Evolutionary conservation across 2,113 vertebrate species (phyloP).

Genomic region (Cathartes aura): DNA sequence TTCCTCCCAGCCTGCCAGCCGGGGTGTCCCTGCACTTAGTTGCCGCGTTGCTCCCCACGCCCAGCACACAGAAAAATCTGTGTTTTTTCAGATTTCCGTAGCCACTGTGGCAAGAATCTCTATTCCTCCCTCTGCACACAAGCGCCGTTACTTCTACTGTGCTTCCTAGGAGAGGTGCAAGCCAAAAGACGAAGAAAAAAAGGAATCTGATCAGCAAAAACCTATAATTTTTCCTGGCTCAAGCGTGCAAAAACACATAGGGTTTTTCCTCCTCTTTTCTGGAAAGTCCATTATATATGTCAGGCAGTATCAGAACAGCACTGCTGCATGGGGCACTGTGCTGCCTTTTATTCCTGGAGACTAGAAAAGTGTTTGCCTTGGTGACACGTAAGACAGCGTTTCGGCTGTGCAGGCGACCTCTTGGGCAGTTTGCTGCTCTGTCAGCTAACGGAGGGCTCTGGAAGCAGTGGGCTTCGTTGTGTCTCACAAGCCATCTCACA

Average conservation of each 20-base stretch:
- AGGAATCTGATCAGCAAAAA: neutral
- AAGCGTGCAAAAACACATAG: neutral
- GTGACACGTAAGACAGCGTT: neutral
- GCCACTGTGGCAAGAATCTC: neutral
- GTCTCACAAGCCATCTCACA: accelerated
- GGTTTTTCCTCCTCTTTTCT: slow-evolving; percentile 25
- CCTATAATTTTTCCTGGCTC: slow-evolving; percentile 44
- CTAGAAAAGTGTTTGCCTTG: neutral
- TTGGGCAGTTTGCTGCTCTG: neutral
- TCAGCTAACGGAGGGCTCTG: neutral
- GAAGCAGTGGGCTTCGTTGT: neutral
- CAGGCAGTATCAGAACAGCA: neutral
- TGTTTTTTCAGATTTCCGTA: neutral
- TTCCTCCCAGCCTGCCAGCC: neutral
- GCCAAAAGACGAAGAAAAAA: neutral
- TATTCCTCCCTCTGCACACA: neutral
- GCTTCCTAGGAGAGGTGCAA: neutral
- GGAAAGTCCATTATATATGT: neutral
- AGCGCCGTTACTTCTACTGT: neutral
- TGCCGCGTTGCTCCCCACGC: accelerated
- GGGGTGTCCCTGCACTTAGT: neutral
- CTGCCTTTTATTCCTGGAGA: neutral
- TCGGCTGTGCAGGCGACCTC: neutral
- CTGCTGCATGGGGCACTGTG: accelerated
- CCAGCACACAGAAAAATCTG: neutral